Evolutionary conservation across 2,888 invertebrate genomes (phyloP), one percentile per base, ranked within the genome.

Genomic region (Hydrotaea cyrtoneurina): DNA sequence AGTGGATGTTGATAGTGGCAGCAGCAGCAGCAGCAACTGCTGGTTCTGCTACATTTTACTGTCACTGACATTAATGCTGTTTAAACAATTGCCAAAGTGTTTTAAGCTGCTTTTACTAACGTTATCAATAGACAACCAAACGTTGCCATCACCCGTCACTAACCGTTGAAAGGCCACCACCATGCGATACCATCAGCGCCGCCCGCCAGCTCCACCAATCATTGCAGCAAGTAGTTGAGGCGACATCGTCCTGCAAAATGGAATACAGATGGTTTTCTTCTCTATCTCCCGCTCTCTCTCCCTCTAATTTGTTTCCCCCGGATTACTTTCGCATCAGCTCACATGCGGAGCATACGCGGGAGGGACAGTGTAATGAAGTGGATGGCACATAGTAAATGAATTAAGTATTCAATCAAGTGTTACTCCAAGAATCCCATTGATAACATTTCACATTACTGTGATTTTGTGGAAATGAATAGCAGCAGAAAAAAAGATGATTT

Each of bases 1-100:
- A 57, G 3, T 55, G 46, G 0, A 71, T 64, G 59, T n/a, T 19
- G 36, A 11, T 5, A 66, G 15, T 5, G 50, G 53, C 55, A 62
- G 26, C 8, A 46, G 31, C 31, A 55, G 50, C 64, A 73, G 36
- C 31, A 26, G n/a, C 50, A 17, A 23, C 39, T 69, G 69, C 17
- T 66, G 43, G 21, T n/a, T 21, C 46, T 23, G 15, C 46, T 43
- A 50, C 74, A 75, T 62, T 75, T 78, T 78, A 75, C 82, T 71
- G 69, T 53, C 78, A 78, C 26, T 78, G 82, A 82, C 78, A 82
- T 71, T 78, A 75, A 82, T 78, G 69, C 74, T 78, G 55, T 82
- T 82, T 75, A 82, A 78, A 82, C 82, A 71, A 82, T 82, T 82
- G 73, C 26, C 74, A 82, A 71, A 82, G 78, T 78, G 69, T 69